Conservation (phyloP, 1,140 invertebrate species). For the Drosophila murphyi region DNA sequence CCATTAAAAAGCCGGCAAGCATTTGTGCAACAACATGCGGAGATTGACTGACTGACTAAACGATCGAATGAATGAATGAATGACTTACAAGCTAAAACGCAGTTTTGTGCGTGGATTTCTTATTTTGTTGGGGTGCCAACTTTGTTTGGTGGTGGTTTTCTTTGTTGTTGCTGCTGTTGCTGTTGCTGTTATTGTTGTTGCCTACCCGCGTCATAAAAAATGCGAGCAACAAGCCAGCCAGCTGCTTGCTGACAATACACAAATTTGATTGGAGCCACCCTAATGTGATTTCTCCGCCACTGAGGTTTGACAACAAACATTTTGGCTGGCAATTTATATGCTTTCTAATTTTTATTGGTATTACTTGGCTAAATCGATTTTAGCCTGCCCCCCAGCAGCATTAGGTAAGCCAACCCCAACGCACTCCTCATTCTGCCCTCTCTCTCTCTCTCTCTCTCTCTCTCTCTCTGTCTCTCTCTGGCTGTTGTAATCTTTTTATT, state of each 20-base stretch:
- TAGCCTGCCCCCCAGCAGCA: not conserved
- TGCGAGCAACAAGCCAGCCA: constrained; percentile 14
- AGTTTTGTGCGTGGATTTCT: constrained; percentile 5
- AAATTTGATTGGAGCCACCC: constrained; percentile 73
- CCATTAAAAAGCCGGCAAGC: constrained; percentile 23
- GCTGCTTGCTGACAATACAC: constrained; percentile 46
- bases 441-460: not conserved
- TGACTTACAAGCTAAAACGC: constrained; percentile 8
- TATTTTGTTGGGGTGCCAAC: constrained; percentile 13
- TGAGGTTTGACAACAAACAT: constrained; percentile 73
- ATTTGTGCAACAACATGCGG: constrained; percentile 17
- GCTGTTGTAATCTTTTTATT: not conserved
- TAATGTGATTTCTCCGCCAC: constrained; percentile 57
- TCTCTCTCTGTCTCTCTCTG: not conserved
- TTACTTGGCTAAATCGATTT: constrained; percentile 62
- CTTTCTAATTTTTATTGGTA: constrained; percentile 71
- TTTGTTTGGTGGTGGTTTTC: constrained; percentile 44
- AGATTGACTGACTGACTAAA: not conserved
- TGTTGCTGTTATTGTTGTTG: not conserved
- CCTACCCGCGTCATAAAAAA: constrained; percentile 34
- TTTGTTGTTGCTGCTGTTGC: not conserved
- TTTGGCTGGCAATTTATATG: constrained; percentile 67
- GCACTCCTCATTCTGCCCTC: not conserved
- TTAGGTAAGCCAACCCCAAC: not conserved
- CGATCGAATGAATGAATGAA: not conserved